Conservation (phyloP, 2,113 vertebrate species). For the Sturnus vulgaris region DNA sequence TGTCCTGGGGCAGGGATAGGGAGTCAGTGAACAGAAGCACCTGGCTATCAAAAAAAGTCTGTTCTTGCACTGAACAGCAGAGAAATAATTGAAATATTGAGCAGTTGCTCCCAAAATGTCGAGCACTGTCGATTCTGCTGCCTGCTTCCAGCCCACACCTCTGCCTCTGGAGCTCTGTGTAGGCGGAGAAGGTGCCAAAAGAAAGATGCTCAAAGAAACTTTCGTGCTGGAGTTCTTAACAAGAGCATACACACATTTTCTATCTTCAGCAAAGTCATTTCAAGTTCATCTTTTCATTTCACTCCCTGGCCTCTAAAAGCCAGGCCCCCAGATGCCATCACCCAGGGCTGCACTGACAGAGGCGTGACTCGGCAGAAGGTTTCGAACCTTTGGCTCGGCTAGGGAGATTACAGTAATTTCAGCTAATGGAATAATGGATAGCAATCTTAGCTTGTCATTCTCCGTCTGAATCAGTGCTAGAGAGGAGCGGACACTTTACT, state of each 20-base stretch:
- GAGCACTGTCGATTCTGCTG: neutral
- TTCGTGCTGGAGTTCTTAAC: neutral
- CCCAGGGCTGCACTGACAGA: neutral
- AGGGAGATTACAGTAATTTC: constrained; percentile 9
- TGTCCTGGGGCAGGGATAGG: neutral
- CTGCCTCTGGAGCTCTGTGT: neutral
- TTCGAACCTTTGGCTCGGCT: fast-evolving
- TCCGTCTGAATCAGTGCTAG: neutral
- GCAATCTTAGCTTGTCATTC: constrained; percentile 10
- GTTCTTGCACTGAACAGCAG: neutral
- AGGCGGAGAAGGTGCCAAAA: neutral
- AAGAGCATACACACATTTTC: neutral
- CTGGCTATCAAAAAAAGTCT: neutral
- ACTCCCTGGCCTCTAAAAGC: neutral
- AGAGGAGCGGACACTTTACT: neutral
- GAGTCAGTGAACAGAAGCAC: neutral
- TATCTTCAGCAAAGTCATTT: neutral
- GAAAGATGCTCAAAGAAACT: neutral
- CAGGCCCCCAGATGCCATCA: neutral
- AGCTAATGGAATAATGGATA: constrained; percentile 48
- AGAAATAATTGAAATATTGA: neutral
- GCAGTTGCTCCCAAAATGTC: neutral
- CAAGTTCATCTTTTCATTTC: neutral
- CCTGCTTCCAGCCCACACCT: neutral
- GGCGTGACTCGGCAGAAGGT: neutral